Evolutionary conservation across 2,888 invertebrate species (phyloP).

Genomic region (Ypsolopha scabrella): DNA sequence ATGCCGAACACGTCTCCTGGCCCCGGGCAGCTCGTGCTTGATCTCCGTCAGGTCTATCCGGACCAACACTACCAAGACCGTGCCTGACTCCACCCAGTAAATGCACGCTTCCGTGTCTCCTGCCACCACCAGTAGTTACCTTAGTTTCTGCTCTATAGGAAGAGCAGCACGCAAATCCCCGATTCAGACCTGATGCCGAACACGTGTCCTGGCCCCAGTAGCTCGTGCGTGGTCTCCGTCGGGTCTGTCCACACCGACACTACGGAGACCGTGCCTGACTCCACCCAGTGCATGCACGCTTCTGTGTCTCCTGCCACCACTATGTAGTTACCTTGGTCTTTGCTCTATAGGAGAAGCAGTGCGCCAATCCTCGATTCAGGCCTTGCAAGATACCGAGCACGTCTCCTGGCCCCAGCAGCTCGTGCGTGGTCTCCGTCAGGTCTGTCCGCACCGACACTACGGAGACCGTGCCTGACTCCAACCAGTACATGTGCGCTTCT

Average conservation of each 20-base stretch:
- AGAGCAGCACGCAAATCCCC: constrained; percentile 58
- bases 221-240: constrained; percentile 58
- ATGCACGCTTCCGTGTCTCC: constrained; percentile 67
- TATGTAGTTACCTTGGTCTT: constrained; percentile 39
- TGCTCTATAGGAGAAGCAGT: constrained; percentile 66
- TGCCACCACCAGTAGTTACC: constrained; percentile 65
- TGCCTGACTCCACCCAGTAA: constrained; percentile 64
- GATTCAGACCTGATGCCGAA: constrained; percentile 63
- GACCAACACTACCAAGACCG: constrained; percentile 56
- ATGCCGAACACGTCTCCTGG: constrained; percentile 64
- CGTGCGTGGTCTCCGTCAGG: constrained; percentile 57
- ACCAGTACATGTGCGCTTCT: constrained; percentile 68
- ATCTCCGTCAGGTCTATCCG: constrained; percentile 50
- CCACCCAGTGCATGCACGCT: constrained; percentile 67
- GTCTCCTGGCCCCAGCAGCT: constrained; percentile 50
- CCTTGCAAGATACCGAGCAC: constrained; percentile 67
- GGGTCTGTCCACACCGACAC: constrained; percentile 51
- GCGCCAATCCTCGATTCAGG: constrained; percentile 48
- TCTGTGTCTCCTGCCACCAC: constrained; percentile 23
- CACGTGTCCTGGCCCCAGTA: constrained; percentile 51
- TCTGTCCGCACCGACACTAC: constrained; percentile 54
- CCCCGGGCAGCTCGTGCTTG: constrained; percentile 52
- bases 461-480: constrained; percentile 54
- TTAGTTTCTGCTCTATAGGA: constrained; percentile 64
- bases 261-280: constrained; percentile 54